phyloP scores from a whole-genome alignment of 2,888 invertebrate species.

The Reticulitermes lucifugus region DNA sequence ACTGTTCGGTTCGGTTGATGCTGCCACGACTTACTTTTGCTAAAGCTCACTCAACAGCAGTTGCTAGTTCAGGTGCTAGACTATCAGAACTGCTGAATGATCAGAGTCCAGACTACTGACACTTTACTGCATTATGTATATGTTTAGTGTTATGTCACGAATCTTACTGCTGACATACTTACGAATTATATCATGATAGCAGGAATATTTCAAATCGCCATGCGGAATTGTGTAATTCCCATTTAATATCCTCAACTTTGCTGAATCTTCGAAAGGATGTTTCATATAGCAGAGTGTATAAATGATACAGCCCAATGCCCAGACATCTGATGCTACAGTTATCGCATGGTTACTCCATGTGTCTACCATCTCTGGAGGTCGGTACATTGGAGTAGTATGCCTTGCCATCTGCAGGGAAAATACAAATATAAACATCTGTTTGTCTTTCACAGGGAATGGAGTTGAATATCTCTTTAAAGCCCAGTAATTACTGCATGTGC shows the following conservation, averaged over 20 bases:
- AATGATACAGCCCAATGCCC: constrained; percentile 97
- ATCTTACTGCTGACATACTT: constrained; percentile 30
- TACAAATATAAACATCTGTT: too few species aligned
- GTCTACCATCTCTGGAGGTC: constrained; percentile 98
- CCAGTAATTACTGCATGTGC: too few species aligned
- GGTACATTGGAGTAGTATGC: constrained; percentile 93
- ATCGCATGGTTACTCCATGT: constrained; percentile 97
- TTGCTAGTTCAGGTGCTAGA: too few species aligned
- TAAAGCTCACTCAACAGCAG: too few species aligned
- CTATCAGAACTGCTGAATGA: too few species aligned
- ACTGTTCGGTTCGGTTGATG: too few species aligned
- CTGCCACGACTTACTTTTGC: too few species aligned
- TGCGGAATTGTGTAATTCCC: constrained; percentile 91
- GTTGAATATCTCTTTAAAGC: too few species aligned
- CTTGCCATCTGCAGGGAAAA: constrained; percentile 72
- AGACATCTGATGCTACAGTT: constrained; percentile 90
- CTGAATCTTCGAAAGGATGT: constrained; percentile 96
- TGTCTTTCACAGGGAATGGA: too few species aligned
- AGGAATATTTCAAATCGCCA: constrained; percentile 81
- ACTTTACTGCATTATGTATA: too few species aligned
- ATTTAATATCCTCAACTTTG: constrained; percentile 96
- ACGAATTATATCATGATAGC: constrained; percentile 77
- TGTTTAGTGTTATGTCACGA: too few species aligned
- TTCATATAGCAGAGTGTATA: constrained; percentile 92
- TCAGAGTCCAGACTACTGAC: too few species aligned